Base-by-base conservation (phyloP, 2,113 vertebrate genomes). In the Perognathus longimembris region DNA sequence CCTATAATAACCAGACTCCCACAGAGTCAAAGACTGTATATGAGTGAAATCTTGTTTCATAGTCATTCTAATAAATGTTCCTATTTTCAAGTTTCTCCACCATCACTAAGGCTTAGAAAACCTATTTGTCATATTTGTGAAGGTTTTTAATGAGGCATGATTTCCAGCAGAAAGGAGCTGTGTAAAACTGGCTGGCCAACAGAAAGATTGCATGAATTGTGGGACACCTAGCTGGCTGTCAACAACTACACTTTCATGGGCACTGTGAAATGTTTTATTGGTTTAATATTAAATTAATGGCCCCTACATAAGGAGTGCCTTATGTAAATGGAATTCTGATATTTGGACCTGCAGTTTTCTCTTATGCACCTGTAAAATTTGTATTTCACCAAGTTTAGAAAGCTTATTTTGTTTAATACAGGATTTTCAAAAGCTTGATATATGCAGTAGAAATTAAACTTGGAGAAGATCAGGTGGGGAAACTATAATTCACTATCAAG, bases 311-410 rank as follows among this genome's bases (percentile, higher is more conserved):
- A 95, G 96, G 96, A 98, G 89, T 94, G 80, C 90, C 97, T 98
- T 98, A 97, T 96, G 95, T 97, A 98, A 96, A 96, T 96, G 96
- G 90, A 82, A 88, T 93, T 97, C 95, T 95, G 94, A 97, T 97
- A 97, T 97, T 97, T 97, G 95, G 95, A 95, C 96, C 89, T 97
- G 93, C 90, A 97, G 94, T 96, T 97, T 96, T 91, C 97, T 97
- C 95, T 93, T 97, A 96, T 97, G 97, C 98, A 98, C 98, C 97
- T 98, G 97, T 98, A 98, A 98, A 98, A 98, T 97, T 97, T 97
- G 96, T 93, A 97, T 98, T 95, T 96, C 97, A 91, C 91, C 81
- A 92, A 92, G 95, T 97, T 95, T 92, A 93, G 97, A 97, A 98
- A 98, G 96, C 0, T 89, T 94, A 95, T 81, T 92, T 95, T 96